These are phyloP conservation scores for Calyptommatus sinebrachiatus DNA, from an alignment of 2,113 vertebrate genomes.

Conservation along the genomic window DNA sequence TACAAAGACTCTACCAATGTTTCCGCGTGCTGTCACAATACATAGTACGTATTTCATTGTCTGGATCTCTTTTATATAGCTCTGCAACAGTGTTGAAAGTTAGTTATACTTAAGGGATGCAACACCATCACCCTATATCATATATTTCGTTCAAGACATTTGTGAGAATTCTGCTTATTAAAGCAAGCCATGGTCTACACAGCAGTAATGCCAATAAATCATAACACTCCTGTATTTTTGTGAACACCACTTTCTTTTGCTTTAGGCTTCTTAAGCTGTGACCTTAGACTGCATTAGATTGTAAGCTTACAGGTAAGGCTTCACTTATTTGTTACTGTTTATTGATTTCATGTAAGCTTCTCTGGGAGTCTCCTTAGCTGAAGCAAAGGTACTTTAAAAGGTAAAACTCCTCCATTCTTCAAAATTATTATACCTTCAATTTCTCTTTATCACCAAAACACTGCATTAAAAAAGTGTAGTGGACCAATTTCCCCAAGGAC, in stretches of 20 bases:
- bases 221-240: too few relatives aligned
- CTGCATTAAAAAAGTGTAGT: not conserved
- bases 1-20: too few relatives aligned
- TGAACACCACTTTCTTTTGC: too few relatives aligned
- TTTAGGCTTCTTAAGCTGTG: not conserved
- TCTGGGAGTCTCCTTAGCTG: not conserved
- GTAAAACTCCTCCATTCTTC: not conserved
- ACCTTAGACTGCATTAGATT: not conserved
- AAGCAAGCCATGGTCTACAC: not conserved
- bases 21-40: too few relatives aligned
- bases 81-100: not conserved
- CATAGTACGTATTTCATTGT: not conserved
- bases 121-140: not conserved
- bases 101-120: not conserved
- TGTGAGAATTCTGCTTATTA: not conserved
- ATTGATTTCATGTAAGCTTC: not conserved
- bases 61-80: not conserved
- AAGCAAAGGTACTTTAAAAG: not conserved
- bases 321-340: not conserved
- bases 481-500: too few relatives aligned
- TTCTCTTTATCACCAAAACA: too few relatives aligned
- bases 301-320: not conserved
- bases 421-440: not conserved
- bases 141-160: too few relatives aligned
- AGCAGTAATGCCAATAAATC: too few relatives aligned